These are phyloP conservation scores for Cotesia vestalis DNA, from an alignment of 1,140 invertebrate species.

Conservation along the genomic window DNA sequence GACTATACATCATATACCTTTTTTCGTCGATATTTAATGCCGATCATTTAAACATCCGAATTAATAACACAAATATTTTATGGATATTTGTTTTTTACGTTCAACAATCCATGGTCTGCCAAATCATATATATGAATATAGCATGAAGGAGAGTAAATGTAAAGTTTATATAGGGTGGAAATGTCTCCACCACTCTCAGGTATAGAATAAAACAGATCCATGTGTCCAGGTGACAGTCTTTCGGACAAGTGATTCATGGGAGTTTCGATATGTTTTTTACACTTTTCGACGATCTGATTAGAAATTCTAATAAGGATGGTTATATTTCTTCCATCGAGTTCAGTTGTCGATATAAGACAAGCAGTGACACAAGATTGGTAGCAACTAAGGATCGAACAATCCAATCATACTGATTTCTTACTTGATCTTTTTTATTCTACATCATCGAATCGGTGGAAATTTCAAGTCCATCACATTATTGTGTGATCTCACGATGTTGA, in stretches of 20 bases:
- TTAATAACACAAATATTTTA: too few relatives aligned
- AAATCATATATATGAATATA: background rate
- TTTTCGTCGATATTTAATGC: too few relatives aligned
- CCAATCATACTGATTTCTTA: conserved; percentile 54
- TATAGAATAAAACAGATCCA: conserved; percentile 55
- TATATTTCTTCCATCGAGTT: conserved; percentile 32
- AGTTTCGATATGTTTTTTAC: conserved; percentile 61
- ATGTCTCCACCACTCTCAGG: conserved; percentile 41
- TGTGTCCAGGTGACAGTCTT: conserved; percentile 57
- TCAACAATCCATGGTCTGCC: background rate
- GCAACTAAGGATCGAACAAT: conserved; percentile 44
- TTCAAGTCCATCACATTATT: conserved; percentile 41
- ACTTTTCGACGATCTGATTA: conserved; percentile 61
- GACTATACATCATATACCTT: too few relatives aligned
- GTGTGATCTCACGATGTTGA: conserved; percentile 39
- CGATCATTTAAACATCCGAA: too few relatives aligned
- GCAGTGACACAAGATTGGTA: conserved; percentile 50
- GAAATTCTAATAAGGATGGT: conserved; percentile 60
- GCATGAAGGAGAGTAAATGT: background rate
- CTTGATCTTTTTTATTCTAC: conserved; percentile 25
- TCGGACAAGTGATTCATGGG: conserved; percentile 63
- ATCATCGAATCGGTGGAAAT: conserved; percentile 43
- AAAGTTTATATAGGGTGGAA: conserved; percentile 23
- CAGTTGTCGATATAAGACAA: conserved; percentile 32
- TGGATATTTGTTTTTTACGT: too few relatives aligned